Evolutionary conservation across 2,888 invertebrate species (phyloP), one percentile per base, ranked within the genome.

Genomic region (Sericinus montela): DNA sequence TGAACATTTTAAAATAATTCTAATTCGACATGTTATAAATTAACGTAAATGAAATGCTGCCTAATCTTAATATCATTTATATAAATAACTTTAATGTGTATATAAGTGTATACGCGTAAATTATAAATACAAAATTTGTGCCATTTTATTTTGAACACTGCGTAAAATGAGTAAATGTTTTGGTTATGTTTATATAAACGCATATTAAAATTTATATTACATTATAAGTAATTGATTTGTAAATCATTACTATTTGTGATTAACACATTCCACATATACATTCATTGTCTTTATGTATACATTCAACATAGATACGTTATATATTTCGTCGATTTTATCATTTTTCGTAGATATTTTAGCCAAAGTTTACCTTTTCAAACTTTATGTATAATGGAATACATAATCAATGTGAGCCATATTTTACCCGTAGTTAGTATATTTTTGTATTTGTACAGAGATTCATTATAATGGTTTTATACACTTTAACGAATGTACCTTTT

Each of bases 361-460:
- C 68, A 66, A 69, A 66, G 63, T 71, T 70, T 72, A 70, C 58
- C 65, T 66, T 68, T 61, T 65, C 60, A 34, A 45, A 45, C 39
- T 32, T 55, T 64, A 68, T 61, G 61, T 67, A 63, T 62, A 62
- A 65, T 67, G 29, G 48, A 55, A 51, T 53, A 57, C 58, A 54
- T 56, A 52, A 62, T 58, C 65, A 67, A 65, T 59, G 57, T 73
- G 67, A 68, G 72, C 73, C 71, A 80, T 81, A 77, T 77, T 77
- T 72, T 75, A 72, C 63, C 65, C 67, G 75, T 75, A 72, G 66
- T 76, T 77, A 75, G 79, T 68, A 71, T 84, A 82, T 82, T 83
- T 84, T 81, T 82, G 67, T 82, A 83, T 72, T 48, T 82, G 77
- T 83, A 81, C 73, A 82, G 77, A 79, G 64, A 75, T 70, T 68